Evolutionary conservation across 2,888 invertebrate genomes (phyloP).

Genomic region (Lithosia quadra): DNA sequence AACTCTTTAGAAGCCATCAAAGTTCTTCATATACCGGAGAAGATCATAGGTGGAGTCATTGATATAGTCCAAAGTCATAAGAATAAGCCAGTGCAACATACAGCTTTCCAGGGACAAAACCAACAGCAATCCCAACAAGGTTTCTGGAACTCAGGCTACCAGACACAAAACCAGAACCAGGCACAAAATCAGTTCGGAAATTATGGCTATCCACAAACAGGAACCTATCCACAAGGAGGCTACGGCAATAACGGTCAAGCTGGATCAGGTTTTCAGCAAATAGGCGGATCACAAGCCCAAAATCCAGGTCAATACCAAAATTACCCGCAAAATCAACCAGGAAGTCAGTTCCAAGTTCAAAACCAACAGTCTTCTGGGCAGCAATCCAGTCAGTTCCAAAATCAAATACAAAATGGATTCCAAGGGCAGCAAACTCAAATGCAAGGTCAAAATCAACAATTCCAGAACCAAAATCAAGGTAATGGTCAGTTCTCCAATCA

Average conservation of each 20-base stretch:
- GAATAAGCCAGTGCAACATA: slow-evolving; percentile 65
- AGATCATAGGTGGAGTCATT: slow-evolving; percentile 81
- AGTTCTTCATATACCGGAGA: slow-evolving; percentile 75
- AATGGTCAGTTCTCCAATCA: slow-evolving; percentile 43
- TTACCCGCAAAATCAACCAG: slow-evolving; percentile 41
- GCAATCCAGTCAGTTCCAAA: slow-evolving; percentile 49
- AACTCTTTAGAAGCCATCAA: slow-evolving; percentile 61
- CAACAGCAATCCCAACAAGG: slow-evolving; percentile 58
- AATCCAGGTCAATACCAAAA: slow-evolving; percentile 52
- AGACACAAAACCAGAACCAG: slow-evolving; percentile 55
- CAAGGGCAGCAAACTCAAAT: slow-evolving; percentile 41
- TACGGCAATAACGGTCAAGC: slow-evolving; percentile 35
- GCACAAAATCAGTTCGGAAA: slow-evolving; percentile 58
- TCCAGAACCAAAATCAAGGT: slow-evolving; percentile 20
- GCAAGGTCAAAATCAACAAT: slow-evolving; percentile 38
- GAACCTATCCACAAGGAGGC: slow-evolving; percentile 44
- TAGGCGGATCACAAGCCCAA: slow-evolving; percentile 46
- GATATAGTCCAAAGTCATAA: slow-evolving; percentile 80
- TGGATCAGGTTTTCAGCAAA: slow-evolving; percentile 35
- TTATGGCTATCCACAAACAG: slow-evolving; percentile 46
- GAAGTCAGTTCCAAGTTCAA: slow-evolving; percentile 41
- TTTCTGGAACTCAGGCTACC: slow-evolving; percentile 56
- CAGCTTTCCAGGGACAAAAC: slow-evolving; percentile 25
- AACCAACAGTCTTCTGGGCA: slow-evolving; percentile 49
- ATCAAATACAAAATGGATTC: slow-evolving; percentile 44